Evolutionary conservation across 2,113 vertebrate species (phyloP).

Genomic region (Oryzias javanicus): DNA sequence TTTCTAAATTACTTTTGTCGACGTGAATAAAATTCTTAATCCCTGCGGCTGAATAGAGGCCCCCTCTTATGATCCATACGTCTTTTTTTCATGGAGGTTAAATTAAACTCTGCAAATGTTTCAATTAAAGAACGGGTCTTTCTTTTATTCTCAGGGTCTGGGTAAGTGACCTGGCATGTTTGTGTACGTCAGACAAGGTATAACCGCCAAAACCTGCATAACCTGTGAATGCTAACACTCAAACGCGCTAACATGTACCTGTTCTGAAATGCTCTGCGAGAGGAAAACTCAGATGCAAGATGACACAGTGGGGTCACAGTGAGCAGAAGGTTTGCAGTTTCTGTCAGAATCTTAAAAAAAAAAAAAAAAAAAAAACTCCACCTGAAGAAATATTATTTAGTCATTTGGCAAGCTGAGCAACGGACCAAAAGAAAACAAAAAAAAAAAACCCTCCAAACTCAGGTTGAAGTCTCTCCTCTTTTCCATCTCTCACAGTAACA

Average conservation of each 20-base stretch:
- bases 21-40: slow-evolving; percentile 1
- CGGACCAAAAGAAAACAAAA: slow-evolving; percentile 10
- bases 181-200: neutral
- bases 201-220: slow-evolving; percentile 12
- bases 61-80: neutral
- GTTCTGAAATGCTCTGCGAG: slow-evolving; percentile 41
- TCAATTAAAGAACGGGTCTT: neutral
- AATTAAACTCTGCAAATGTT: slow-evolving; percentile 5
- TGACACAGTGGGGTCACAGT: slow-evolving; percentile 21
- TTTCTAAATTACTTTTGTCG: slow-evolving; percentile 4
- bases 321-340: slow-evolving; percentile 7
- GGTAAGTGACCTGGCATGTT: slow-evolving; percentile 8
- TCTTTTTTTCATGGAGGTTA: neutral
- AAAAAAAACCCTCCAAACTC: neutral
- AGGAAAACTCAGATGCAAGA: slow-evolving; percentile 19
- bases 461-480: neutral
- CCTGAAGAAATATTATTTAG: too few species aligned
- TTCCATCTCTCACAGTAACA: slow-evolving; percentile 10
- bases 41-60: neutral
- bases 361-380: too few species aligned
- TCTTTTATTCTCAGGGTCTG: neutral
- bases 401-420: too few species aligned
- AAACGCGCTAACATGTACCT: slow-evolving; percentile 20
- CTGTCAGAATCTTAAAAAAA: too few species aligned
- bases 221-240: slow-evolving; percentile 24